Evolutionary conservation across 2,113 vertebrate genomes (phyloP).

Genomic region (Ciconia boyciana): DNA sequence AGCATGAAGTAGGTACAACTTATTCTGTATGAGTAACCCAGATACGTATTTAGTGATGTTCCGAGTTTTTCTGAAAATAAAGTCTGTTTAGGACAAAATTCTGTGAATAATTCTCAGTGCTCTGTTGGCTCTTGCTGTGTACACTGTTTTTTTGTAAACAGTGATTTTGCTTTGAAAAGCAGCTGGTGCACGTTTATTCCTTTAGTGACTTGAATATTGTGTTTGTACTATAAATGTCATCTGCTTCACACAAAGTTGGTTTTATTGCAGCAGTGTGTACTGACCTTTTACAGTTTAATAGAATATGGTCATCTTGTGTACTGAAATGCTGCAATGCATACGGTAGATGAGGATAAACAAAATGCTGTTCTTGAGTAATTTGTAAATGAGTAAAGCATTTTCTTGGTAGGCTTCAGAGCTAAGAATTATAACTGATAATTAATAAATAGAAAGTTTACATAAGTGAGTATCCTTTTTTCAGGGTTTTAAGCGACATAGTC

Average conservation of each 20-base stretch:
- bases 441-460: not conserved
- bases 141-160: not conserved
- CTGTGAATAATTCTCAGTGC: not conserved
- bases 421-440: not conserved
- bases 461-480: not conserved
- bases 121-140: not conserved
- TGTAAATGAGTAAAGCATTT: not conserved
- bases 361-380: not conserved
- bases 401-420: not conserved
- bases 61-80: not conserved
- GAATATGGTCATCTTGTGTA: not conserved
- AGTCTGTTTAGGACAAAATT: not conserved
- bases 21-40: not conserved
- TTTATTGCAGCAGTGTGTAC: not conserved
- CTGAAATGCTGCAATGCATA: not conserved
- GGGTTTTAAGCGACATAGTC: not conserved
- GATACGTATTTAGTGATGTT: not conserved
- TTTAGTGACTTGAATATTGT: constrained; percentile 18
- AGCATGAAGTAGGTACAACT: not conserved
- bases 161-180: constrained; percentile 43
- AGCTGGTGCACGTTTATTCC: not conserved
- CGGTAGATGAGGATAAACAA: not conserved
- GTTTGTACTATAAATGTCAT: constrained; percentile 44
- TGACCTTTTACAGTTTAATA: constrained; percentile 30
- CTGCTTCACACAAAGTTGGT: constrained; percentile 33